A percentile compares a stretch with the other conserved stretches of the same genome.
phyloP scores from a whole-genome alignment of 2,888 invertebrate genomes.

The Drosophila dives region DNA sequence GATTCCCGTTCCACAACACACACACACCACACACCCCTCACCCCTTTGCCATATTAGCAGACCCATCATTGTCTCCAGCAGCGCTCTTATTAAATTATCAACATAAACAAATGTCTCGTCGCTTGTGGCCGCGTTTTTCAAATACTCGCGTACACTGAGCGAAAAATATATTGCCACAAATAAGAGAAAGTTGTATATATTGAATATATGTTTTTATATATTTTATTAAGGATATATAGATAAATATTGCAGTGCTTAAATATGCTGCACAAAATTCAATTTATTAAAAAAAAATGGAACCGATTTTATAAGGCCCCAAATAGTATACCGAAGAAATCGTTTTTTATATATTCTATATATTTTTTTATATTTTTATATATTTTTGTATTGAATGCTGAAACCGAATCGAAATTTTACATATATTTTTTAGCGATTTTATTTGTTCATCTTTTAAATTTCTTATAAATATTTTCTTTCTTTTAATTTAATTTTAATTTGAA shows the following conservation, averaged over 20 bases:
- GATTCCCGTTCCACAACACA: background rate
- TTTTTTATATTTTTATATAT: no score
- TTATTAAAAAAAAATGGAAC: background rate
- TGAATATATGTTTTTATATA: background rate
- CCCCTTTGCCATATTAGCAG: constrained; percentile 10
- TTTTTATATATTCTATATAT: no score
- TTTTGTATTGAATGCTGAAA: background rate
- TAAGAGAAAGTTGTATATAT: background rate
- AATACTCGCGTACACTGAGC: constrained; percentile 44
- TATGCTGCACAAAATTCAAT: background rate
- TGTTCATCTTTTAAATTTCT: background rate
- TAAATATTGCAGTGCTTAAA: background rate
- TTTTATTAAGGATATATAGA: background rate
- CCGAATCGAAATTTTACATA: background rate
- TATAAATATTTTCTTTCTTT: background rate
- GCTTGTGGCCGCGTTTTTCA: constrained; percentile 55
- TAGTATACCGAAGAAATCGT: background rate
- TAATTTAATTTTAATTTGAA: background rate
- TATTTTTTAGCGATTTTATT: background rate
- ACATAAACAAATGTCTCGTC: constrained; percentile 76
- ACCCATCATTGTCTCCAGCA: constrained; percentile 47
- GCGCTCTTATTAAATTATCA: constrained; percentile 77
- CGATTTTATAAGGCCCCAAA: background rate
- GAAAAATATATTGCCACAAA: constrained; percentile 11
- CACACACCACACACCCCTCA: background rate